Base-by-base conservation (phyloP, 2,113 vertebrate genomes). In the Alosa alosa region DNA sequence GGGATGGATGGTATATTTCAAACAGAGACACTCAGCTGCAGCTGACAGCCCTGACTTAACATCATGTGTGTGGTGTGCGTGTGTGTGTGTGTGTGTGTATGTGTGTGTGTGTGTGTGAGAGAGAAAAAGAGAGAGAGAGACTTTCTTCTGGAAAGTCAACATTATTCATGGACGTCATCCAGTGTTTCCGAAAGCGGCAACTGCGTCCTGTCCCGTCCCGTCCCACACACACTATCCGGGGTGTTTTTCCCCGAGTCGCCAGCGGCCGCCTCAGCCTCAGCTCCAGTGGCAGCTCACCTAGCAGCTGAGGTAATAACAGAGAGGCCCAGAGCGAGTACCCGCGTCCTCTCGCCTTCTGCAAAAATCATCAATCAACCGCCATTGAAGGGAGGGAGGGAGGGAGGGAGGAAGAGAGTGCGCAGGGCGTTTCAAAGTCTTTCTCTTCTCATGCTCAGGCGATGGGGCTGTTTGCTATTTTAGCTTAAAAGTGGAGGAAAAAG, bases 161-260 rank as follows among this genome's bases (percentile, higher is more conserved):
- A 87, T 91, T 90, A 87, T 90, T 86, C 83, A 90, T 91, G 89
- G 91, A 93, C 68, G 18, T 64, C 82, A 36, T 91, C 91, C 88
- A 94, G 90, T 84, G 83, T 89, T 84, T 86, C 86, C 39, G 87
- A 90, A 90, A 84, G 78, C 72, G 13, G 13, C 72, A 0, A 36
- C 36, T 78, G 13, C 36, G 4, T 36, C 72, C 31, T 13, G 4
- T 78, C 72, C 72, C 4, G 36, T 72, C 72, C 72, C 72, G 31
- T 78, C 64, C n/a, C n/a, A 52, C 50, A 52, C 50, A 52, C 11
- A 52, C 55, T 22, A 22, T 60, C 55, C 55, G 55, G 55, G 55
- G 55, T 60, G 52, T 64, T 64, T 64, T 64, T 64, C 4, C 22
- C 64, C 25, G 2, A 4, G 57, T 9, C 1, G 57, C 57, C 15